Evolutionary conservation across 2,888 invertebrate species (phyloP), one percentile per base, ranked within the genome.

Genomic region (Dynastes maya): DNA sequence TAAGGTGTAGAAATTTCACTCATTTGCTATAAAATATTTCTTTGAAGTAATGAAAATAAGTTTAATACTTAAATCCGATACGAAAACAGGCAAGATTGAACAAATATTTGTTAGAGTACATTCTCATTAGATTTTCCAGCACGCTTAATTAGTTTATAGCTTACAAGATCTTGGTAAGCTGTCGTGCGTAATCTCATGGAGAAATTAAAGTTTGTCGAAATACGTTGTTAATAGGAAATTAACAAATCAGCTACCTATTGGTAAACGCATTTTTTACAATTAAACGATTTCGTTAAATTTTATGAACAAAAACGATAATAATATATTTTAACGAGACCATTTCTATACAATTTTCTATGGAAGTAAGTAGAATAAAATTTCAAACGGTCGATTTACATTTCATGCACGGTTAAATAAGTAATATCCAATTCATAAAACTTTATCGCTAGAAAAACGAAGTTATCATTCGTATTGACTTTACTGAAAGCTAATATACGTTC

Each of bases 81-180:
- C 29, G 29, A 63, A 63, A 63, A 63, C 63, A 63, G 63, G 27
- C 29, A 4, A 32, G 32, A 4, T 63, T 32, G 13, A 63, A 63
- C 63, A 63, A 32, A 63, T 63, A 63, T 63, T 63, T 63, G 32
- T 63, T 32, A 61, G 6, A 63, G 11, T 32, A 8, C 32, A 45
- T 40, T 65, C 45, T 65, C 40, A 65, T 65, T 65, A 65, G 40
- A 65, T 40, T 22, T 65, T 65, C 63, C 11, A 63, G 29, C 68
- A 13, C 22, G 13, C 68, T 68, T 68, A 51, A 68, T 68, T 68
- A 68, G 51, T 68, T 51, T 51, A 68, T 29, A 68, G 68, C 51
- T 68, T 68, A 53, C 29, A 51, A 40, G 5, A 68, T 51, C 68
- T 68, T 68, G 68, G 68, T 51, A 68, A 68, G 51, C 29, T 13